A percentile compares a stretch with the other conserved stretches of the same genome.
Evolutionary conservation across 2,797 vertebrate genomes (phyloP).

Genomic region (Acipenser transmontanus): DNA sequence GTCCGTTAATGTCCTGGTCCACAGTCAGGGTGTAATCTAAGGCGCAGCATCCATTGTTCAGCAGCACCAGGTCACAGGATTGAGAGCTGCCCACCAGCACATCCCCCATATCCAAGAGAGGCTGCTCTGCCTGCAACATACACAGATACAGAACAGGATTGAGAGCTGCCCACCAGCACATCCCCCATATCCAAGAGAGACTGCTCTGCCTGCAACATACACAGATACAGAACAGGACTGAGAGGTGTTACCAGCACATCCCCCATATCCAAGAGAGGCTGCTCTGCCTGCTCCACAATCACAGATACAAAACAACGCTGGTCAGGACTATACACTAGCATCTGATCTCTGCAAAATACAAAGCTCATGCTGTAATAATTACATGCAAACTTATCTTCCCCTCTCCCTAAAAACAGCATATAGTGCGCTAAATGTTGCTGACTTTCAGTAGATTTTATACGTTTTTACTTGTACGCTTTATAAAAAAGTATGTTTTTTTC

Average conservation of each 20-base stretch:
- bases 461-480: too few relatives aligned
- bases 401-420: too few relatives aligned
- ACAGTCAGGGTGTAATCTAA: conserved; percentile 68
- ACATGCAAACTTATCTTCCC: too few relatives aligned
- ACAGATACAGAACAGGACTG: conserved; percentile 26
- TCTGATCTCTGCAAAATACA: too few relatives aligned
- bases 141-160: conserved; percentile 25
- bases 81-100: conserved; percentile 62
- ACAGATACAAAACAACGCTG: conserved; percentile 25
- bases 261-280: conserved; percentile 49
- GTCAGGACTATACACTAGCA: too few relatives aligned
- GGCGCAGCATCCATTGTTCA: conserved; percentile 71
- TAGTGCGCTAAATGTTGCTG: too few relatives aligned
- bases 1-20: conserved; percentile 55
- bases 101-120: conserved; percentile 66
- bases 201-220: conserved; percentile 31
- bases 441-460: too few relatives aligned
- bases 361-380: too few relatives aligned
- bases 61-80: conserved; percentile 59
- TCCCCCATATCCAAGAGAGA: conserved; percentile 51
- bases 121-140: conserved; percentile 49
- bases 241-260: conserved; percentile 43
- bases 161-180: conserved; percentile 41
- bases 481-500: too few relatives aligned
- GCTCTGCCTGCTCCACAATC: conserved; percentile 29